Evolutionary conservation across 2,113 vertebrate genomes (phyloP).

Genomic region (Hoplias malabaricus): DNA sequence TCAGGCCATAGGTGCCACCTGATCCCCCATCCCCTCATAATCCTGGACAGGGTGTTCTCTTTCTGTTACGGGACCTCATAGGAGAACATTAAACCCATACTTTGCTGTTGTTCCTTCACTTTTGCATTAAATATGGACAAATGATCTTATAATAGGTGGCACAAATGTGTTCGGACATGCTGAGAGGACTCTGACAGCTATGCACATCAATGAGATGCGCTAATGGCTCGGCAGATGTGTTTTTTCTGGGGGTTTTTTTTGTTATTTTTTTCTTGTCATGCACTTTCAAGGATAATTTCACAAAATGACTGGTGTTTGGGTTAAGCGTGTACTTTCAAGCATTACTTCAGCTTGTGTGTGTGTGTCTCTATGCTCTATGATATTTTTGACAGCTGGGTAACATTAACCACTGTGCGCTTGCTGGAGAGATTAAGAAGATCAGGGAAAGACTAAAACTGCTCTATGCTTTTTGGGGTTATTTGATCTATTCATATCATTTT

Average conservation of each 20-base stretch:
- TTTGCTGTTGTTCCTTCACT: conserved; percentile 25
- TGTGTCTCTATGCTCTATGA: neutral
- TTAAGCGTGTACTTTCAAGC: conserved; percentile 1
- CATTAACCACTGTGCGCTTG: conserved; percentile 40
- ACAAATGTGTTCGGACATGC: conserved; percentile 42
- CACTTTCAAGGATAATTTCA: conserved; percentile 16
- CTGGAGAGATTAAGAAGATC: conserved; percentile 36
- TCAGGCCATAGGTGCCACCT: conserved; percentile 29
- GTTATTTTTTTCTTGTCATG: conserved; percentile 28
- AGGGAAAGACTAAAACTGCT: conserved; percentile 15
- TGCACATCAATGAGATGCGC: conserved; percentile 20
- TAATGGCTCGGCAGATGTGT: conserved; percentile 36
- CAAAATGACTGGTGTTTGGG: conserved; percentile 11
- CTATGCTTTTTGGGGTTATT: conserved; percentile 40
- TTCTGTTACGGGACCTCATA: neutral
- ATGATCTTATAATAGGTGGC: conserved; percentile 40
- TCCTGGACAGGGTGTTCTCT: conserved; percentile 36
- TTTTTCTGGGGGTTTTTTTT: too few relatives aligned
- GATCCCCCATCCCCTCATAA: conserved; percentile 33
- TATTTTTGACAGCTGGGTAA: conserved; percentile 46
- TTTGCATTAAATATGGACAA: conserved; percentile 44
- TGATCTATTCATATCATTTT: conserved; percentile 40
- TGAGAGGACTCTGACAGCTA: conserved; percentile 9
- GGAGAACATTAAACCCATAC: conserved; percentile 32
- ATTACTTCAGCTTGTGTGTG: conserved; percentile 13